These are phyloP conservation scores for Empidonax alnorum DNA, from an alignment of 2,113 vertebrate species.

Conservation along the genomic window DNA sequence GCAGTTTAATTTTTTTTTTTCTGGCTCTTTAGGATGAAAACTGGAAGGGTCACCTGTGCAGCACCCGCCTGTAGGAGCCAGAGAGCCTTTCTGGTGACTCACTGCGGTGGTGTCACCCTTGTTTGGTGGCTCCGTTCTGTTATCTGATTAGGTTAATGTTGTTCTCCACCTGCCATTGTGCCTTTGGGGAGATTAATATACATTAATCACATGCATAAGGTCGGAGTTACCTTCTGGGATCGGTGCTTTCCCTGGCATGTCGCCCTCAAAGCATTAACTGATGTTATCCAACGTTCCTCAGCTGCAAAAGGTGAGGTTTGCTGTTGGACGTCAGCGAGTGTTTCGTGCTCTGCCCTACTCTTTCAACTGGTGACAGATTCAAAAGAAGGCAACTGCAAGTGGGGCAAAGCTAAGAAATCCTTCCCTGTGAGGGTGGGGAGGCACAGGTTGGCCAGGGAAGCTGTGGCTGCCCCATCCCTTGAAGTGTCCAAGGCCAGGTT, in stretches of 20 bases:
- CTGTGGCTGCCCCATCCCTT: neutral
- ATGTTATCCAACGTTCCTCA: neutral
- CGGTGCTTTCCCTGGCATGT: neutral
- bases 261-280: neutral
- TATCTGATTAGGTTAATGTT: neutral
- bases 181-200: neutral
- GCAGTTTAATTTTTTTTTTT: neutral
- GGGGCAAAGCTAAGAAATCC: neutral
- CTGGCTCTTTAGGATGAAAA: neutral
- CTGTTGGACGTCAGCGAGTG: neutral
- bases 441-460: neutral
- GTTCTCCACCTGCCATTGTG: neutral
- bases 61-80: neutral
- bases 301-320: neutral
- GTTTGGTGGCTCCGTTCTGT: neutral
- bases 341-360: neutral
- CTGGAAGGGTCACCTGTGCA: neutral
- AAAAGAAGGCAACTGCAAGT: neutral
- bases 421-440: neutral
- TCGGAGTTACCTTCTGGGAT: neutral
- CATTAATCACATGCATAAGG: neutral
- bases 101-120: neutral
- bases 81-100: neutral
- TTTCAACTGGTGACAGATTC: neutral
- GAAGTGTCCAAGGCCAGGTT: neutral